Percentiles rank a stretch among this genome's conserved stretches.
phyloP scores from a whole-genome alignment of 30 jellyfish, hydroid and myxozoan species.

The Aurelia sp. region DNA sequence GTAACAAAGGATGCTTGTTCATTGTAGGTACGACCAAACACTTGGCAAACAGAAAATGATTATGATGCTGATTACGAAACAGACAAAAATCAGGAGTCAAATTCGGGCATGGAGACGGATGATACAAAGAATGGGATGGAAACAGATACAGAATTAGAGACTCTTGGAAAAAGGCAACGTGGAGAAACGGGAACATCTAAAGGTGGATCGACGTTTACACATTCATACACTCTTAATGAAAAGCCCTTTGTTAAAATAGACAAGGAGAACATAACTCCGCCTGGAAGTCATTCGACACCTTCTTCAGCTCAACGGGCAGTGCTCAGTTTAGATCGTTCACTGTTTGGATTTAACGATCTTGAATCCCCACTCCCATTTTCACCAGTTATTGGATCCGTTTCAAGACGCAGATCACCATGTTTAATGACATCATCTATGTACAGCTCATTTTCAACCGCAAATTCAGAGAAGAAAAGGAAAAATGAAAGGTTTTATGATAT shows the following conservation, averaged over 20 bases:
- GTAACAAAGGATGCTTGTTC: neutral
- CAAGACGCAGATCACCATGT: slow-evolving; percentile 9
- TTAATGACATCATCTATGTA: slow-evolving; percentile 17
- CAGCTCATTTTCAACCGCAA: slow-evolving; percentile 1
- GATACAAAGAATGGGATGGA: neutral
- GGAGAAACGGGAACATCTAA: neutral
- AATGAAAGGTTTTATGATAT: slow-evolving; percentile 24
- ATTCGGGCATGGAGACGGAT: slow-evolving; percentile 28
- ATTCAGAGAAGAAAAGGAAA: slow-evolving; percentile 48
- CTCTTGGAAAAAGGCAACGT: neutral
- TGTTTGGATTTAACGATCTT: slow-evolving; percentile 69
- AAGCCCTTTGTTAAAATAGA: slow-evolving; percentile 13
- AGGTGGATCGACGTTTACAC: neutral
- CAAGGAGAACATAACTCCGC: slow-evolving; percentile 86
- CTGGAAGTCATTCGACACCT: slow-evolving; percentile 87
- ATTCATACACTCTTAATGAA: neutral
- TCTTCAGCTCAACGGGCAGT: slow-evolving; percentile 48
- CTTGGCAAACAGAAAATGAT: slow-evolving; percentile 8
- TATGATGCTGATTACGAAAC: slow-evolving; percentile 86
- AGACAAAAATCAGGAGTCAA: slow-evolving; percentile 43
- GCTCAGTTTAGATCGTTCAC: slow-evolving; percentile 74
- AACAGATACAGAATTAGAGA: slow-evolving; percentile 15
- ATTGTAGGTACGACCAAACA: neutral
- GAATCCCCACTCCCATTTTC: slow-evolving; percentile 72
- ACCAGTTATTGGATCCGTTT: slow-evolving; percentile 43